These are phyloP conservation scores for Falco columbarius DNA, from an alignment of 2,797 vertebrate genomes.

Conservation along the genomic window DNA sequence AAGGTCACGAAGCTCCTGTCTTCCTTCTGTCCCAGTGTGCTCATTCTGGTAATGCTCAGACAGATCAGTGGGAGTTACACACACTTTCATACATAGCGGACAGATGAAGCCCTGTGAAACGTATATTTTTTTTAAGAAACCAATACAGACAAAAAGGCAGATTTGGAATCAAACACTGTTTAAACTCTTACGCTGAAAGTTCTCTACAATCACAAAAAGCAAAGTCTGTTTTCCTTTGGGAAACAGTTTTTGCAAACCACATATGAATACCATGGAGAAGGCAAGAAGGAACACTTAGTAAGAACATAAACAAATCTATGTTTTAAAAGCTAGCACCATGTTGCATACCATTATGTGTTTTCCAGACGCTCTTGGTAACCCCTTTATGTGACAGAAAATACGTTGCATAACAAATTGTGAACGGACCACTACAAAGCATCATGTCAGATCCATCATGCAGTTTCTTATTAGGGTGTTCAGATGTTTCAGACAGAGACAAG, in stretches of 20 bases:
- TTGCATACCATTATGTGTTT: background rate
- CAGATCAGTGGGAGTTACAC: constrained; percentile 76
- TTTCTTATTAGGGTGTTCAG: background rate
- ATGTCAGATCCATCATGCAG: rapidly evolving
- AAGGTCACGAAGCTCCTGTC: constrained; percentile 70
- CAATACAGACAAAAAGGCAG: background rate
- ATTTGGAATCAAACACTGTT: background rate
- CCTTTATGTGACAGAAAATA: background rate
- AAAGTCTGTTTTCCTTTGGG: background rate
- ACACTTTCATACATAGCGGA: constrained; percentile 81
- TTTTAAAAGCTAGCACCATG: background rate
- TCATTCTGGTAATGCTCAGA: constrained; percentile 79
- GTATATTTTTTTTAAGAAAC: constrained; percentile 68
- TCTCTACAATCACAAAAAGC: background rate
- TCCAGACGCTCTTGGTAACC: background rate
- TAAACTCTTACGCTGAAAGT: background rate
- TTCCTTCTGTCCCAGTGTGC: constrained; percentile 71
- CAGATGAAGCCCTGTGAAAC: constrained; percentile 84
- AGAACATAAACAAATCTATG: background rate
- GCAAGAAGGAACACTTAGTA: background rate
- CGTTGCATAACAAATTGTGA: background rate
- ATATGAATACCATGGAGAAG: background rate
- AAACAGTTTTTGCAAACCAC: background rate
- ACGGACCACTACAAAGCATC: background rate
- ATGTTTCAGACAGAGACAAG: background rate